These are phyloP conservation scores for Dendrophyllia cribrosa DNA, from an alignment of 64 coral and sea anemone genomes.

Conservation along the genomic window DNA sequence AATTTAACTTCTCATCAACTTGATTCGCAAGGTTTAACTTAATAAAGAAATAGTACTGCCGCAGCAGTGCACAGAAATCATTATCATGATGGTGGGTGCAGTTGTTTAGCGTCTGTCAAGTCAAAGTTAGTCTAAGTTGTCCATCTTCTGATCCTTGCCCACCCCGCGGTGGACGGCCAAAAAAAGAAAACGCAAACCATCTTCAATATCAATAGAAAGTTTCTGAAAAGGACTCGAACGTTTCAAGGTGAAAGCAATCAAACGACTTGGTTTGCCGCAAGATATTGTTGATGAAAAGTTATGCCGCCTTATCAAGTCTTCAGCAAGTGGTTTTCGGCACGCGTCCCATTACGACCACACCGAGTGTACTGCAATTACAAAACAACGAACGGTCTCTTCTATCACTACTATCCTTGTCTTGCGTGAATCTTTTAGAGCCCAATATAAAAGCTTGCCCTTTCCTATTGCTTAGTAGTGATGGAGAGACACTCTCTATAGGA, in stretches of 20 bases:
- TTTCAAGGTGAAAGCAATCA: neutral
- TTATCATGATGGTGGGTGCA: no score
- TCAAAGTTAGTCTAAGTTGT: neutral
- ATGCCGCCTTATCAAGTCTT: slow-evolving; percentile 15
- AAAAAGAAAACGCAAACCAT: neutral
- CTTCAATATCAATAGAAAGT: neutral
- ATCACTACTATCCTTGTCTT: neutral
- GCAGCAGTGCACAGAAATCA: neutral
- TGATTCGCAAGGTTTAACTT: neutral
- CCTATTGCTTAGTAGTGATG: slow-evolving; percentile 72
- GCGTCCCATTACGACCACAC: slow-evolving; percentile 16
- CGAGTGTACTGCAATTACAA: neutral
- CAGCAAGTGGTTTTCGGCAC: slow-evolving; percentile 28
- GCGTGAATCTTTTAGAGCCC: slow-evolving; percentile 2
- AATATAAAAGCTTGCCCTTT: slow-evolving; percentile 63
- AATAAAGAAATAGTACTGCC: neutral
- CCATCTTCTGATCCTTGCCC: neutral
- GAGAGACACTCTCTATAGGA: slow-evolving; percentile 52
- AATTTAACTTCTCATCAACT: neutral
- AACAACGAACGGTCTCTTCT: neutral
- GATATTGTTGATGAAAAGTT: slow-evolving; percentile 41
- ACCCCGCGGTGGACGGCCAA: neutral
- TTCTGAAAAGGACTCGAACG: neutral
- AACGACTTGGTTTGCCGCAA: slow-evolving; percentile 2
- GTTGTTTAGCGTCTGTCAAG: neutral